Evolutionary conservation across 1,140 invertebrate genomes (phyloP).

Genomic region (Yoshiicerus persimilis): DNA sequence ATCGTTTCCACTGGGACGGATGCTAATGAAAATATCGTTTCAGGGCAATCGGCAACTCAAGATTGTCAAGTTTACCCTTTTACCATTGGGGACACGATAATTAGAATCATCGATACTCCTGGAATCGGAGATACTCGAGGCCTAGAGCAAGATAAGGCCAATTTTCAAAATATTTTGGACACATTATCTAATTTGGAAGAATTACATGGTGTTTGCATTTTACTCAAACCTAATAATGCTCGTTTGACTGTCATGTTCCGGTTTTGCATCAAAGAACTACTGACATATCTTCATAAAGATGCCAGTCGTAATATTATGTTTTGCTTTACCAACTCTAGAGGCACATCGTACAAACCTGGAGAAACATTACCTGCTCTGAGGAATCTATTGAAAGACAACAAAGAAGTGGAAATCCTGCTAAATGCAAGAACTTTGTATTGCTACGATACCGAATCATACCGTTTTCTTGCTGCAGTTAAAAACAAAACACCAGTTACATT

Average conservation of each 20-base stretch:
- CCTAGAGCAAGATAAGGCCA: conserved; percentile 47
- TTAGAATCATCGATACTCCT: conserved; percentile 51
- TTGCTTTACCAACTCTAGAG: conserved; percentile 45
- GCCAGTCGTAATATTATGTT: conserved; percentile 46
- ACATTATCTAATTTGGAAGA: conserved; percentile 42
- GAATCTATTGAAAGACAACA: conserved; percentile 13
- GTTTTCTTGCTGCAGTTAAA: conserved; percentile 36
- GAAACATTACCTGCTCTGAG: conserved; percentile 16
- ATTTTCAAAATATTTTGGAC: conserved; percentile 40
- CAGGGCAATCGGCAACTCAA: conserved; percentile 36
- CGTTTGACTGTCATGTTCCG: no score
- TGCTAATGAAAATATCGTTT: not conserved
- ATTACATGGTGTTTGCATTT: conserved; percentile 49
- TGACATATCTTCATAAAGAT: no score
- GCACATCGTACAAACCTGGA: conserved; percentile 44
- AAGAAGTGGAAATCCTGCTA: not conserved
- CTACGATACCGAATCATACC: conserved; percentile 39
- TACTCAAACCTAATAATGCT: conserved; percentile 48
- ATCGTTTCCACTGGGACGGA: conserved; percentile 25
- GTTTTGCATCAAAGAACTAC: no score
- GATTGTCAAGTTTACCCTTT: not conserved
- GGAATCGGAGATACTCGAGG: conserved; percentile 51
- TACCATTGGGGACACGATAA: not conserved
- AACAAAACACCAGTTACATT: not conserved
- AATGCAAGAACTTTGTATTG: conserved; percentile 32